Conservation (phyloP, 2,797 vertebrate genomes). For the Anomalospiza imberbis region DNA sequence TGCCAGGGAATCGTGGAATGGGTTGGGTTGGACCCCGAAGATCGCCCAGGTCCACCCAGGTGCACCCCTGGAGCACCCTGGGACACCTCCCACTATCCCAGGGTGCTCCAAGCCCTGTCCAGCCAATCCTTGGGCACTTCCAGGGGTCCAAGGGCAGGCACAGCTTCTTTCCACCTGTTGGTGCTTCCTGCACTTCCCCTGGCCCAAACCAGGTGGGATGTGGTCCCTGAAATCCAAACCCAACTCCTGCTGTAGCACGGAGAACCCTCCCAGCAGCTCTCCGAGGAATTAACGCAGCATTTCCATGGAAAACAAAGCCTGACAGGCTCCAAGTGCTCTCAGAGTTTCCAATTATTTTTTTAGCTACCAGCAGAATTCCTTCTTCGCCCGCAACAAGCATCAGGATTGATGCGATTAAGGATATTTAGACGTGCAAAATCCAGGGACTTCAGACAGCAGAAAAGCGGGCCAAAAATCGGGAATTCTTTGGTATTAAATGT, state of each 20-base stretch:
- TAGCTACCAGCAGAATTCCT: neutral
- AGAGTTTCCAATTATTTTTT: neutral
- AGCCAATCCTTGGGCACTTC: rapidly evolving
- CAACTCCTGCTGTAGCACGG: rapidly evolving
- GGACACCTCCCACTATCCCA: rapidly evolving
- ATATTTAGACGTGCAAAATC: neutral
- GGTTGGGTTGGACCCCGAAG: neutral
- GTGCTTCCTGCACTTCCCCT: neutral
- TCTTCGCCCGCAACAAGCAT: neutral
- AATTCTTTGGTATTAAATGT: neutral
- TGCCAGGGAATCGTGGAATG: rapidly evolving
- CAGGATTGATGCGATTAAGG: neutral
- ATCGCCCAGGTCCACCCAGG: neutral
- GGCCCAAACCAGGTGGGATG: neutral
- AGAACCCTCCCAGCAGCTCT: rapidly evolving
- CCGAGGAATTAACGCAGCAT: rapidly evolving
- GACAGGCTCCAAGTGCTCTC: neutral
- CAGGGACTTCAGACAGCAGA: neutral
- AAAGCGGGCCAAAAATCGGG: rapidly evolving
- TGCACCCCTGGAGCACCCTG: no score
- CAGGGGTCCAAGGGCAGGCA: neutral
- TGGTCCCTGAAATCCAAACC: neutral
- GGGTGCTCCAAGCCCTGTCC: neutral
- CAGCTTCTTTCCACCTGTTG: neutral
- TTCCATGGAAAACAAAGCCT: neutral